Conservation (phyloP, 2,113 vertebrate species). For the Nerophis ophidion region DNA sequence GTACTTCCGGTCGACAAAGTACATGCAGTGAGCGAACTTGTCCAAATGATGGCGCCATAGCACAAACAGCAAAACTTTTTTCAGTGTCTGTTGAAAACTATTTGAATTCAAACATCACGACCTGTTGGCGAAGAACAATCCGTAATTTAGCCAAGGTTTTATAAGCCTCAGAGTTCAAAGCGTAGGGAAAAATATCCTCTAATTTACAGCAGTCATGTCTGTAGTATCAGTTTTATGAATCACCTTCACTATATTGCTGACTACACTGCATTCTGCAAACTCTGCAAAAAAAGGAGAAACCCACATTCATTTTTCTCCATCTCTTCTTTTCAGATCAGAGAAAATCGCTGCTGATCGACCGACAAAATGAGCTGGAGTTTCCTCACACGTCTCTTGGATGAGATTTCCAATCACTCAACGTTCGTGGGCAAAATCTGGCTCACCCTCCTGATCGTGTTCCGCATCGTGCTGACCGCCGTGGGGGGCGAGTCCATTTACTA, state of each 20-base stretch:
- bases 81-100: too few species aligned
- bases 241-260: not conserved
- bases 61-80: too few species aligned
- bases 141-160: too few species aligned
- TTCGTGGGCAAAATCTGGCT: constrained; percentile 92
- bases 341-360: constrained; percentile 8
- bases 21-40: too few species aligned
- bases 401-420: constrained; percentile 92
- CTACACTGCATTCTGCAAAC: not conserved
- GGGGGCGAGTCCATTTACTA: constrained; percentile 92
- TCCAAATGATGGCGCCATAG: too few species aligned
- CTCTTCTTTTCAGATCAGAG: constrained; percentile 41
- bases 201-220: too few species aligned
- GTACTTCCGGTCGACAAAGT: too few species aligned
- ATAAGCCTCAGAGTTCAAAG: too few species aligned
- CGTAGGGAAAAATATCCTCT: too few species aligned
- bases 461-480: constrained; percentile 84
- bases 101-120: too few species aligned
- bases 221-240: too few species aligned
- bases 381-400: constrained; percentile 83
- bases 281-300: not conserved
- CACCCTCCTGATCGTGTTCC: constrained; percentile 83
- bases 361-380: constrained; percentile 91
- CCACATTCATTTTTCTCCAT: not conserved
- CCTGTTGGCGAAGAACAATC: too few species aligned